phyloP scores from a whole-genome alignment of 2,113 vertebrate species.

The Chionis minor region DNA sequence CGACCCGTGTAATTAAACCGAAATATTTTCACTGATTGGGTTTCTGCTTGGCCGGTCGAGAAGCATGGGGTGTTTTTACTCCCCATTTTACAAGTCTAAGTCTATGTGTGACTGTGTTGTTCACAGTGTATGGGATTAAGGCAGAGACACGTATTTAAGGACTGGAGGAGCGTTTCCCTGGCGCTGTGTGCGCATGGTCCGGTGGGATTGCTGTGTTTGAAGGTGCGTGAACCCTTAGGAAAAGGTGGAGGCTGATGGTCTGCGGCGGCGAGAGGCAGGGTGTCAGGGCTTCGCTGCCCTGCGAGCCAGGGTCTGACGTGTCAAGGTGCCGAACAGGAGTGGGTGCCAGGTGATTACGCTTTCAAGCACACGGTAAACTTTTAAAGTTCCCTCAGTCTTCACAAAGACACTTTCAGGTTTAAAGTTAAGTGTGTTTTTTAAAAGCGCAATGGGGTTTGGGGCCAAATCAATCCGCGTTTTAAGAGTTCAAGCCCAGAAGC shows the following conservation, averaged over 20 bases:
- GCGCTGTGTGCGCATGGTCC: neutral
- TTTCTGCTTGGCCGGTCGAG: neutral
- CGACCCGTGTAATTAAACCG: neutral
- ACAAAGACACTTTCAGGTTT: neutral
- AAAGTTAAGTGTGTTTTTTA: neutral
- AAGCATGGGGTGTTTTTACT: neutral
- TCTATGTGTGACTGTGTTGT: neutral
- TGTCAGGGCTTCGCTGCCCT: neutral
- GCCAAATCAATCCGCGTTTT: neutral
- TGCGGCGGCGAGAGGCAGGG: neutral
- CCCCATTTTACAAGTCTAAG: neutral
- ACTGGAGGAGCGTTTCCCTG: fast-evolving
- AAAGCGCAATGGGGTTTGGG: neutral
- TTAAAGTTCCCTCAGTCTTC: neutral
- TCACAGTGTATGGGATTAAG: fast-evolving
- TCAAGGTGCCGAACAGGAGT: neutral
- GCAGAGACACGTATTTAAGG: neutral
- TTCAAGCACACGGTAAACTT: neutral
- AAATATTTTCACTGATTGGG: neutral
- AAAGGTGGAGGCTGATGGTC: neutral
- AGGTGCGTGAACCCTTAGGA: neutral
- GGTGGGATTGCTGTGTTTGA: neutral
- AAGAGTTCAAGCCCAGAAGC: neutral
- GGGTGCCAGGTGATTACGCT: neutral
- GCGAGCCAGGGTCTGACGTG: fast-evolving